Percentiles rank a stretch among this genome's conserved stretches.
Conservation (phyloP, 2,113 vertebrate species). For the Prunella himalayana region DNA sequence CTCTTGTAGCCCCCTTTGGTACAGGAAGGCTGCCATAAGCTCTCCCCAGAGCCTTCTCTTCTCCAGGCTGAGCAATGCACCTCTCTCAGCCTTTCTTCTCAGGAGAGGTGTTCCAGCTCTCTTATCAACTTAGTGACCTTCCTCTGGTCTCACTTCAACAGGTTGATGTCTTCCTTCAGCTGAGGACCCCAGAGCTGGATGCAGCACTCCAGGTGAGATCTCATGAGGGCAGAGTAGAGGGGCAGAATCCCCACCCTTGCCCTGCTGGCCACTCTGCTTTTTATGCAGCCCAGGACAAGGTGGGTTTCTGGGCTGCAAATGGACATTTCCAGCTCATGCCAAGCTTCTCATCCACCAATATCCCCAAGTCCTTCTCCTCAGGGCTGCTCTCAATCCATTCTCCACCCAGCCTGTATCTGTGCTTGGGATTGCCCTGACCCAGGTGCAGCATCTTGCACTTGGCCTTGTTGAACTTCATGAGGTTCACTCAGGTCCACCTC, state of each 20-base stretch:
- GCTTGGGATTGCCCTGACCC: not conserved
- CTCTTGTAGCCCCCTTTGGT: not conserved
- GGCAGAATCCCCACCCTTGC: not conserved
- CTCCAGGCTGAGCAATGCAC: too few relatives aligned
- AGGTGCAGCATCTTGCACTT: not conserved
- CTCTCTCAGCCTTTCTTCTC: not conserved
- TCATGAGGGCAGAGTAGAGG: not conserved
- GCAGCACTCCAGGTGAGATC: not conserved
- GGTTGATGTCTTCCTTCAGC: not conserved
- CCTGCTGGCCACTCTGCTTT: not conserved
- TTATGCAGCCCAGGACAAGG: not conserved
- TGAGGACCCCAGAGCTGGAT: not conserved
- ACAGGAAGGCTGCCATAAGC: not conserved
- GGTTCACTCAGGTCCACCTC: not conserved
- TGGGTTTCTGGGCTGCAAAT: not conserved
- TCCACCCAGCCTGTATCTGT: not conserved
- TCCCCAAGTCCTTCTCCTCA: not conserved
- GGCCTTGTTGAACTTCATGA: not conserved
- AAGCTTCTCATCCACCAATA: not conserved
- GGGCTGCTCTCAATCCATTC: not conserved
- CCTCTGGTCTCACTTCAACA: not conserved
- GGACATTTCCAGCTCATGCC: rapidly evolving
- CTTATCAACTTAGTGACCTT: not conserved
- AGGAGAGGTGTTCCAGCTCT: not conserved
- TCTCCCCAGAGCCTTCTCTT: not conserved